A percentile compares a stretch with the other conserved stretches of the same genome.
phyloP scores from a whole-genome alignment of 2,888 invertebrate genomes.

The Drosophila limbata region DNA sequence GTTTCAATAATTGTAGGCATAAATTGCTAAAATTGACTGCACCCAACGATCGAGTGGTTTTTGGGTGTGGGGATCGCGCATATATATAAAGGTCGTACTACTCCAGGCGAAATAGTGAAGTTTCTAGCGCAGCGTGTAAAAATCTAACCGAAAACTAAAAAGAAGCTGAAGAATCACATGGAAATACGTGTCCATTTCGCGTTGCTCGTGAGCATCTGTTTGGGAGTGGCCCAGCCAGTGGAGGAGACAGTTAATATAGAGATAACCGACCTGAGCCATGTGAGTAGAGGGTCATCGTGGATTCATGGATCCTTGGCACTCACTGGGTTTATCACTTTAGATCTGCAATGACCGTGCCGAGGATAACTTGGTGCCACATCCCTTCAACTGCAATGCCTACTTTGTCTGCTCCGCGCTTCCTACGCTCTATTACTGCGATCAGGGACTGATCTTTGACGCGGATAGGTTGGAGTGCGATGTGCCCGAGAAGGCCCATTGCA shows the following conservation, averaged over 20 bases:
- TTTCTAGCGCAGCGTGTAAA: constrained; percentile 6
- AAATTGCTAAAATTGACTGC: constrained; percentile 37
- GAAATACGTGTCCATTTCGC: constrained; percentile 37
- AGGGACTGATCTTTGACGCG: constrained; percentile 75
- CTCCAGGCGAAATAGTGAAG: constrained; percentile 11
- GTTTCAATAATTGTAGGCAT: constrained; percentile 56
- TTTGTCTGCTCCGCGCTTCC: constrained; percentile 71
- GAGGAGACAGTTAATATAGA: constrained; percentile 17
- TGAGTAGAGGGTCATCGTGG: constrained; percentile 43
- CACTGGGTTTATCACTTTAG: constrained; percentile 41
- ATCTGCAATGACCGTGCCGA: constrained; percentile 59
- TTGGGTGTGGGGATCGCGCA: constrained; percentile 38
- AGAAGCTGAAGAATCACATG: constrained; percentile 6
- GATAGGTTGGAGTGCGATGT: constrained; percentile 69
- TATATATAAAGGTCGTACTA: constrained; percentile 42
- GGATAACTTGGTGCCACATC: constrained; percentile 74
- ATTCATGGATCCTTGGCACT: not conserved
- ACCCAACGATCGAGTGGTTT: constrained; percentile 35
- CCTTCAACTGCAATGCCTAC: constrained; percentile 76
- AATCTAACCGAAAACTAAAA: constrained; percentile 2
- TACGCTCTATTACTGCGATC: constrained; percentile 63
- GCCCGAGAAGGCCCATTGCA: constrained; percentile 69
- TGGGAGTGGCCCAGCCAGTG: constrained; percentile 34
- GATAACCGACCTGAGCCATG: constrained; percentile 59
- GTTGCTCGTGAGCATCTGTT: constrained; percentile 57